Evolutionary conservation across 2,113 vertebrate genomes (phyloP).

Genomic region (Hemichromis elongatus): DNA sequence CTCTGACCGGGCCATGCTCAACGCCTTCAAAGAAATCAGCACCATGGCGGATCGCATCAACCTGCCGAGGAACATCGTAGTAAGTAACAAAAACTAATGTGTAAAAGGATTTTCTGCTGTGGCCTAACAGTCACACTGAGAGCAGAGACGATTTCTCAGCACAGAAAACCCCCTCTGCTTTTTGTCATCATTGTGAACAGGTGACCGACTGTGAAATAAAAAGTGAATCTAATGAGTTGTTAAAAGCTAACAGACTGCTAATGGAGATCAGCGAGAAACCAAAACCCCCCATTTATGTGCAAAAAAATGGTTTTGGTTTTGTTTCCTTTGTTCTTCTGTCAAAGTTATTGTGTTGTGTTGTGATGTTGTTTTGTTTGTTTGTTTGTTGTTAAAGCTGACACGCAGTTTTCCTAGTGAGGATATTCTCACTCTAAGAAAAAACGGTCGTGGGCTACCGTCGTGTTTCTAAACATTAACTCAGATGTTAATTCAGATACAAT

Average conservation of each 20-base stretch:
- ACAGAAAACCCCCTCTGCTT: not conserved
- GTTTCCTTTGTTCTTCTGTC: not conserved
- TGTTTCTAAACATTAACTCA: not conserved
- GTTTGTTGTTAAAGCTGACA: too few relatives aligned
- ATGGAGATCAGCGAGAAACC: not conserved
- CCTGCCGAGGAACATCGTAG: constrained; percentile 95
- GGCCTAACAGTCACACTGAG: not conserved
- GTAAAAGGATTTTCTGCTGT: not conserved
- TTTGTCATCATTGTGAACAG: not conserved
- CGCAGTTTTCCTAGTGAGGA: not conserved
- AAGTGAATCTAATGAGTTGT: not conserved
- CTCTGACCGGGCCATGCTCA: constrained; percentile 97
- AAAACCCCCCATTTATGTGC: not conserved
- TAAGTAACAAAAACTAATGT: constrained; percentile 59
- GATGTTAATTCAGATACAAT: not conserved
- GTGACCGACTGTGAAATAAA: not conserved
- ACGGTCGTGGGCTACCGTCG: not conserved
- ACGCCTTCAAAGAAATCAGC: constrained; percentile 97
- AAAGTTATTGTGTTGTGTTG: not conserved
- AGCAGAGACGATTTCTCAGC: not conserved
- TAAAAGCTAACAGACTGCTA: not conserved
- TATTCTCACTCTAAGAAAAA: not conserved
- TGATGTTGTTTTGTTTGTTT: too few relatives aligned
- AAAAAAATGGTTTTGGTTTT: not conserved
- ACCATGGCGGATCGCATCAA: constrained; percentile 99